Conservation (phyloP, 2,888 invertebrate species). For the Drosophila testacea region DNA sequence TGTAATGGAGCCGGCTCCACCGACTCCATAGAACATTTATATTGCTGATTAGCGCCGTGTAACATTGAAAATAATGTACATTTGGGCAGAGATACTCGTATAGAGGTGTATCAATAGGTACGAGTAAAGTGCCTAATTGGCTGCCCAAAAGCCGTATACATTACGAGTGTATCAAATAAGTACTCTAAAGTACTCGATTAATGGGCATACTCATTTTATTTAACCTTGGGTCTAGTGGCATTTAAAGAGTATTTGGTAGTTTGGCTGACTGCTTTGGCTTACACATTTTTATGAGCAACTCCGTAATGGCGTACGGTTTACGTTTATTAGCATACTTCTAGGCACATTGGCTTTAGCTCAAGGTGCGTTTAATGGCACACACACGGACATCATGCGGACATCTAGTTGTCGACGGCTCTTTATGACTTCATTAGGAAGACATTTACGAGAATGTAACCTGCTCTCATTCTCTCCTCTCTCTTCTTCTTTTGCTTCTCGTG, state of each 20-base stretch:
- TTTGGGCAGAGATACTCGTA: neutral
- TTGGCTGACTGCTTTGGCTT: conserved; percentile 14
- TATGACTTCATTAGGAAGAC: conserved; percentile 73
- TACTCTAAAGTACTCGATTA: conserved; percentile 29
- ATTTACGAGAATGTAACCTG: conserved; percentile 54
- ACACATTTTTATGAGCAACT: conserved; percentile 64
- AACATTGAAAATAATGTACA: conserved; percentile 44
- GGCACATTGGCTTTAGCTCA: conserved; percentile 54
- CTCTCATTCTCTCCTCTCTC: neutral
- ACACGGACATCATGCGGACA: conserved; percentile 42
- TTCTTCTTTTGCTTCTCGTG: neutral
- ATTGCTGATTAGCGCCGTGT: conserved; percentile 48
- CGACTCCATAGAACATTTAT: conserved; percentile 45
- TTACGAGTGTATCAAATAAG: conserved; percentile 21
- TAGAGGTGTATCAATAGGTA: conserved; percentile 19
- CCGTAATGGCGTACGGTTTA: conserved; percentile 65
- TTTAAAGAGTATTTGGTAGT: conserved; percentile 34
- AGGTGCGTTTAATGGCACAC: conserved; percentile 57
- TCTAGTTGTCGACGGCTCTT: conserved; percentile 69
- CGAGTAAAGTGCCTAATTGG: conserved; percentile 28
- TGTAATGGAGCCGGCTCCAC: conserved; percentile 41
- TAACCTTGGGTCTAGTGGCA: neutral
- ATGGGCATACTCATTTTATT: conserved; percentile 9
- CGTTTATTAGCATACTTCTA: conserved; percentile 78
- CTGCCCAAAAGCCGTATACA: conserved; percentile 10